Evolutionary conservation across 2,888 invertebrate genomes (phyloP), one percentile per base, ranked within the genome.

Genomic region (Himalopsyche anomala): DNA sequence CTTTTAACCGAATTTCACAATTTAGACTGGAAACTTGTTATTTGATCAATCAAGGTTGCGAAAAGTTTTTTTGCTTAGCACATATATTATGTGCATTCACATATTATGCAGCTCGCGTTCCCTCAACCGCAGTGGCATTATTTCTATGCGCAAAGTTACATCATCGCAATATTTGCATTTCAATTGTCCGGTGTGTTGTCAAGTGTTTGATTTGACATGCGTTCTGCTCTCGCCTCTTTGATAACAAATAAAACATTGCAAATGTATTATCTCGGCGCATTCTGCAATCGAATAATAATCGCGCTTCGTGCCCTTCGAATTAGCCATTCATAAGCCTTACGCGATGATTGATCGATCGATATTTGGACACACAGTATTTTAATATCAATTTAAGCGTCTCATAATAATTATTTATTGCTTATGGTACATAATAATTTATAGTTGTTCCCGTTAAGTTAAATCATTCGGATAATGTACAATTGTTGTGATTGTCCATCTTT

Each of bases 131-230:
- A 62, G 62, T 19, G 56, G 28, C 62, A 19, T 28, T 62, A 62
- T 62, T 62, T 62, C 62, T n/a, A 19, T 62, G 19, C 19, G 62
- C 62, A 28, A 62, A 62, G 62, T 62, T 62, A 19, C 62, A 62
- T 62, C 62, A 62, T 62, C 62, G 62, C 62, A 19, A 62, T 62
- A 62, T 62, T 62, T 62, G 62, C 62, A 62, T 62, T 62, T 62
- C 19, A 62, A 62, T 62, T 62, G 62, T 62, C 62, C 62, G 62
- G 19, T 62, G 62, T 19, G 62, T 28, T 62, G 62, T 62, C 62
- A 62, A 62, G 62, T 62, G 62, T 62, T 62, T 62, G 62, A 62
- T 62, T 62, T 62, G 62, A 62, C 62, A 62, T 62, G 62, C 62
- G 62, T 28, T 62, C 62, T 62, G 28, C 62, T 5, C 62, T 19